Conservation (phyloP, 2,113 vertebrate genomes). For the Cephalophus harveyi region DNA sequence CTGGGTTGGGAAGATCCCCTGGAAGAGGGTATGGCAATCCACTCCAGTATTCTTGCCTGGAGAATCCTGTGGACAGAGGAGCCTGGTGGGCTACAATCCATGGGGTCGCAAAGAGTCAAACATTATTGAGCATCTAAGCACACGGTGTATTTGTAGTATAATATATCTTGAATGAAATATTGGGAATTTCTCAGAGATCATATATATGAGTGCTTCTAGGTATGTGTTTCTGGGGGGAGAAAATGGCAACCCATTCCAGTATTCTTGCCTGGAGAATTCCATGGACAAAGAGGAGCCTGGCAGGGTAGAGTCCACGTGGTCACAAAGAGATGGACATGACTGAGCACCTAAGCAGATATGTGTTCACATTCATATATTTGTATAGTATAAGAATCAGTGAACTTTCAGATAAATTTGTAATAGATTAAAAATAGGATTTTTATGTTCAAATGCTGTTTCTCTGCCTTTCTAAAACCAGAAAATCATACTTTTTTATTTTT, state of each 20-base stretch:
- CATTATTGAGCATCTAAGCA: background rate
- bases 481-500: background rate
- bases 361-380: background rate
- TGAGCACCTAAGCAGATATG: background rate
- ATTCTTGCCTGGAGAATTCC: background rate
- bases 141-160: background rate
- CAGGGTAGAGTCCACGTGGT: background rate
- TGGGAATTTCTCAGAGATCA: background rate
- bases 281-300: background rate
- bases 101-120: fast-evolving
- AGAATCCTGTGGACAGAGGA: background rate
- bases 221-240: background rate
- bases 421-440: background rate
- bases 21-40: background rate
- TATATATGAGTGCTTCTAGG: background rate
- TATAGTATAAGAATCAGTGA: background rate
- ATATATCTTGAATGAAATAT: background rate
- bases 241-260: background rate
- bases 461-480: background rate
- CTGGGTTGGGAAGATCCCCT: background rate
- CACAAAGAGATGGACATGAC: background rate
- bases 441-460: background rate
- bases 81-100: background rate
- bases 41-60: background rate
- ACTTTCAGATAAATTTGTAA: background rate